Base-by-base conservation (phyloP, 2,797 vertebrate genomes). In the Oreonectes daqikongensis region DNA sequence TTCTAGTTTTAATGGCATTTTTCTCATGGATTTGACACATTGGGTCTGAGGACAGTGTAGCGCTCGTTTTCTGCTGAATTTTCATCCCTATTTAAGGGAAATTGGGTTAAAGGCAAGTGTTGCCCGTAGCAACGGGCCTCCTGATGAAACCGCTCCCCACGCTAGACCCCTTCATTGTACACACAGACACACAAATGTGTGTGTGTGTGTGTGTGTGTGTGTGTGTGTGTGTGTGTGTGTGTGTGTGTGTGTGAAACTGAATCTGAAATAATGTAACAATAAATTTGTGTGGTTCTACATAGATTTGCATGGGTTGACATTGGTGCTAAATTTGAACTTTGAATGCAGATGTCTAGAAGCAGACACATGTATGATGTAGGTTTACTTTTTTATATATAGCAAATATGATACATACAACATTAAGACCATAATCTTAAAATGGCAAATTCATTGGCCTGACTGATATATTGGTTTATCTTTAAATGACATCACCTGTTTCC, bases 51-150 rank as follows among this genome's bases (percentile, higher is more conserved):
- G 53, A 57, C 74, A 79, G 63, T 61, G 22, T 26, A 26, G 20
- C 40, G 50, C 68, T 81, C 71, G 70, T 69, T 75, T 82, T 78
- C 64, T 70, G 71, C 72, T 69, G 67, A 61, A 80, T 80, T 70
- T 82, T 70, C 72, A 76, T 80, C 78, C 75, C 68, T 57, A 65
- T 77, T 82, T 80, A 82, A 44, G 85, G 87, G 89, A 90, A 90
- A 90, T 89, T 92, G 84, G 89, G 87, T 89, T 87, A 88, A 89
- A 89, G 85, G 86, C 85, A 86, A 87, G 88, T 84, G 90, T 92
- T 91, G 86, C 91, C 90, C 90, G 82, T 94, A 90, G 93, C 91
- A 93, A 93, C 91, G 44, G 88, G 79, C 87, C 85, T 90, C 84
- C 88, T 90, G 88, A 86, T 90, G 85, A 89, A 90, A 89, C 81